phyloP scores from a whole-genome alignment of 2,113 vertebrate species.

The Mobula hypostoma region DNA sequence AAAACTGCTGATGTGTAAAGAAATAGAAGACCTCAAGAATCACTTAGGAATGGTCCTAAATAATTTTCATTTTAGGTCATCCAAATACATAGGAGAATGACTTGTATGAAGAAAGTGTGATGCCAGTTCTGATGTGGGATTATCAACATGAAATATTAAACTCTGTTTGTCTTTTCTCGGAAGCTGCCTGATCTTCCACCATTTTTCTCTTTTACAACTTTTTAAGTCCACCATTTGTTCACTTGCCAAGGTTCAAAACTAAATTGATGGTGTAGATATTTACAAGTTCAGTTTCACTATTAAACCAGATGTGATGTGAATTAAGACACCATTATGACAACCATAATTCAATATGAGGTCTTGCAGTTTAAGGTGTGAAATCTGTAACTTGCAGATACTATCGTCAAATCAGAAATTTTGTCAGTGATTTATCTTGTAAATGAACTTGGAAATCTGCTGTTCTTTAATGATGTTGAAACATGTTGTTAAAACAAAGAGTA shows the following conservation, averaged over 20 bases:
- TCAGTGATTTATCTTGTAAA: neutral
- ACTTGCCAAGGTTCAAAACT: neutral
- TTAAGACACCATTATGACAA: neutral
- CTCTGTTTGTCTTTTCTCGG: too few relatives aligned
- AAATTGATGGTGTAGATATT: neutral
- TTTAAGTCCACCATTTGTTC: neutral
- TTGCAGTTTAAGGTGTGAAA: neutral
- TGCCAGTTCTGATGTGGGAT: too few relatives aligned
- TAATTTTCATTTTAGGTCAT: neutral
- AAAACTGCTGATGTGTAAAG: neutral
- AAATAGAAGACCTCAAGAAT: neutral
- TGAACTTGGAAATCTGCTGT: neutral
- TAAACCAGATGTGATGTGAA: neutral
- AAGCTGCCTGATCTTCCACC: too few relatives aligned
- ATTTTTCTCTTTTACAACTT: too few relatives aligned
- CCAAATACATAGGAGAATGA: neutral
- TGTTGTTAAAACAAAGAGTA: neutral
- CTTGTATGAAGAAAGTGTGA: too few relatives aligned
- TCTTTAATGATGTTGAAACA: neutral
- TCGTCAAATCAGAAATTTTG: neutral
- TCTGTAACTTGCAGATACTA: too few relatives aligned
- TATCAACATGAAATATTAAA: too few relatives aligned
- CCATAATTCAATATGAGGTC: neutral
- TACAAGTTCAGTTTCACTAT: neutral
- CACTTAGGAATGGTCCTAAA: neutral